phyloP scores from a whole-genome alignment of 1,140 invertebrate genomes.

The Mercenaria mercenaria region DNA sequence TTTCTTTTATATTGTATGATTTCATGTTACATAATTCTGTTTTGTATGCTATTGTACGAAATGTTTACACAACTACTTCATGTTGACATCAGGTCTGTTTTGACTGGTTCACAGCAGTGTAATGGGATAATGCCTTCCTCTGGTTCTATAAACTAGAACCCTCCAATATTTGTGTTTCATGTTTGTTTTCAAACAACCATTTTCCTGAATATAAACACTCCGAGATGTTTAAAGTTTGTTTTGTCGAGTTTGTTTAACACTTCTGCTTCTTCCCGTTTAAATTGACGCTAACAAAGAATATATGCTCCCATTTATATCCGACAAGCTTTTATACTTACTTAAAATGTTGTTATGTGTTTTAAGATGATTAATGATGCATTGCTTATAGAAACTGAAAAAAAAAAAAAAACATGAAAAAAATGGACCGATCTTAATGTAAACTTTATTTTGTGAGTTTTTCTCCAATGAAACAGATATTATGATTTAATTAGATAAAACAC shows the following conservation, averaged over 20 bases:
- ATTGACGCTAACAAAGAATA: background rate
- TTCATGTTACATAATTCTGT: background rate
- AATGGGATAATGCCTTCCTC: conserved; percentile 41
- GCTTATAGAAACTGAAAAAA: too few relatives aligned
- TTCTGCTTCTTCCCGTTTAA: background rate
- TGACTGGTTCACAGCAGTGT: background rate
- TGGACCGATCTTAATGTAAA: too few relatives aligned
- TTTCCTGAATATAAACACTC: conserved; percentile 45
- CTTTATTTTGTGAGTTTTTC: too few relatives aligned
- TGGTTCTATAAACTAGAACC: background rate
- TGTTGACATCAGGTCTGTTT: background rate
- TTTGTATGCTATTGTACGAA: background rate
- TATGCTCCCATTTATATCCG: background rate
- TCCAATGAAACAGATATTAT: too few relatives aligned
- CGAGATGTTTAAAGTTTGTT: conserved; percentile 38
- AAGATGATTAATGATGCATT: too few relatives aligned
- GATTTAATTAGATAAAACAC: too few relatives aligned
- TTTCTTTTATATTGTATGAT: background rate
- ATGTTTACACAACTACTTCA: background rate
- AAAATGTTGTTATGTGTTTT: too few relatives aligned
- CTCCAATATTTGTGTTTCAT: conserved; percentile 1
- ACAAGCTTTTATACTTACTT: too few relatives aligned
- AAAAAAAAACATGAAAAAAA: too few relatives aligned
- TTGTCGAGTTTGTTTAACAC: conserved; percentile 24
- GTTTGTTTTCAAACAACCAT: conserved; percentile 35